phyloP scores from a whole-genome alignment of 1,140 invertebrate species.

The Nymphalis io region DNA sequence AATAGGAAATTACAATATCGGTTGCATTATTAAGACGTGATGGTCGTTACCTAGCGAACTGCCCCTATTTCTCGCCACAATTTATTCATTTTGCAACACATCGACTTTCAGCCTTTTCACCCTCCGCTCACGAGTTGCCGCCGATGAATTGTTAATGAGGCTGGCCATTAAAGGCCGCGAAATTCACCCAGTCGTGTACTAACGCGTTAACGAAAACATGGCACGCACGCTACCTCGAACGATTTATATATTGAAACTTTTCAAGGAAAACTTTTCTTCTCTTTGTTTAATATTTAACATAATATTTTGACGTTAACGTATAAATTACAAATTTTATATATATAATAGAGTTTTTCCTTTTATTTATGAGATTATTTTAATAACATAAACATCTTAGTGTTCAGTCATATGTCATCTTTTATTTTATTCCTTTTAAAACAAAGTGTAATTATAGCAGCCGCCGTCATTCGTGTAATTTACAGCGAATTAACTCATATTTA shows the following conservation, averaged over 20 bases:
- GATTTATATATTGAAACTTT: constrained; percentile 41
- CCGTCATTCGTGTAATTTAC: neutral
- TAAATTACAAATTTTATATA: neutral
- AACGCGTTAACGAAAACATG: constrained; percentile 60
- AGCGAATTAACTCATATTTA: constrained; percentile 4
- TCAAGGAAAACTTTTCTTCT: constrained; percentile 31
- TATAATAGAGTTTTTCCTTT: no score
- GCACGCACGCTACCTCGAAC: constrained; percentile 51
- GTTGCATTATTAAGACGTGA: constrained; percentile 68
- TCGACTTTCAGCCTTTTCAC: constrained; percentile 70
- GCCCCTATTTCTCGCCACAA: constrained; percentile 78
- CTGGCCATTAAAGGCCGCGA: constrained; percentile 72
- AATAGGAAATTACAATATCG: constrained; percentile 37
- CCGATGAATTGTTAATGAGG: constrained; percentile 73
- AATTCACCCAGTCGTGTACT: constrained; percentile 59
- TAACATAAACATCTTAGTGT: no score
- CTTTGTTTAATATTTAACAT: no score
- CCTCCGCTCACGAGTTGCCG: constrained; percentile 59
- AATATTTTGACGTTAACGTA: neutral
- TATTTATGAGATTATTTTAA: no score
- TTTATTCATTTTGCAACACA: constrained; percentile 80
- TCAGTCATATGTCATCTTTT: no score
- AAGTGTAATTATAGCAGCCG: neutral
- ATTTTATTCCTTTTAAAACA: neutral
- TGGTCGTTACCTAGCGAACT: constrained; percentile 71